These are phyloP conservation scores for Peromyscus polionotus DNA, from an alignment of 2,113 vertebrate species.

Conservation along the genomic window DNA sequence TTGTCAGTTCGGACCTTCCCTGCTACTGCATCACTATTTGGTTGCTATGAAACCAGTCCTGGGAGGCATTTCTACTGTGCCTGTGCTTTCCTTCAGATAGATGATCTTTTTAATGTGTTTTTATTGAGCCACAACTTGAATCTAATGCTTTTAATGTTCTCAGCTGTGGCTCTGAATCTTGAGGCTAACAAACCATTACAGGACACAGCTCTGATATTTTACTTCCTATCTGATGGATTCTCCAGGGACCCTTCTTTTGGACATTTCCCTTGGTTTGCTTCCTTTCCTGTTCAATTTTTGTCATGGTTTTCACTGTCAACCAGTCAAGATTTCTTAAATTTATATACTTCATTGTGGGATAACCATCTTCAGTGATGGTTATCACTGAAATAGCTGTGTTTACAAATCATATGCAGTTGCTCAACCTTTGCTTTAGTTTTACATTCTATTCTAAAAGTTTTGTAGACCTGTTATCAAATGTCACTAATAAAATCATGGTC, in stretches of 20 bases:
- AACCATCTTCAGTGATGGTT: background rate
- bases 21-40: background rate
- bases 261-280: background rate
- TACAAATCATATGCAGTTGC: background rate
- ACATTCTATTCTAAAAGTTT: background rate
- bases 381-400: background rate
- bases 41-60: conserved; percentile 81
- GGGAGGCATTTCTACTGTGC: conserved; percentile 35
- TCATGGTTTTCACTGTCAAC: background rate
- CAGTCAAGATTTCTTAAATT: background rate
- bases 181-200: background rate
- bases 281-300: conserved; percentile 17
- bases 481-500: conserved; percentile 31
- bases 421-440: conserved; percentile 15
- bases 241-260: background rate
- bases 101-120: conserved; percentile 38
- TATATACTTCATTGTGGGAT: background rate
- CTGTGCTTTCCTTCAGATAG: conserved; percentile 56
- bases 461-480: background rate
- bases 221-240: background rate
- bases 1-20: background rate
- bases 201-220: background rate
- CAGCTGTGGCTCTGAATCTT: background rate
- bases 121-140: conserved; percentile 39
- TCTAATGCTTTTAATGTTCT: conserved; percentile 55